Evolutionary conservation across 2,888 invertebrate species (phyloP).

Genomic region (Therioaphis trifolii): DNA sequence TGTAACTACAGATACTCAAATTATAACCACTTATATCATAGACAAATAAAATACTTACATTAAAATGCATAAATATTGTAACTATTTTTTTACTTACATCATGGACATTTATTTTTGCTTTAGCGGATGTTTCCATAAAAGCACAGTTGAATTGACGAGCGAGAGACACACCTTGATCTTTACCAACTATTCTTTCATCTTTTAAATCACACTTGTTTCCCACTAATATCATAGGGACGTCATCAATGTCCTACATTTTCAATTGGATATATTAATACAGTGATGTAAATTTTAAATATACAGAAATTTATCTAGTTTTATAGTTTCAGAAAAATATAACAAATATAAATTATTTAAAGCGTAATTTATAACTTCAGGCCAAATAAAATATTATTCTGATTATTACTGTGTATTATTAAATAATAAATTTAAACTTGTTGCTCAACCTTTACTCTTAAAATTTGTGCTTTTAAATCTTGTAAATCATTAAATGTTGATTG

Average conservation of each 20-base stretch:
- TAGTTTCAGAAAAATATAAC: no score
- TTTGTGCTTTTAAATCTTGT: slow-evolving; percentile 98
- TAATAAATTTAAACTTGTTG: slow-evolving; percentile 65
- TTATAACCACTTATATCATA: not conserved
- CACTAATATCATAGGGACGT: slow-evolving; percentile 98
- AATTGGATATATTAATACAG: no score
- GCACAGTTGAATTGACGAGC: slow-evolving; percentile 98
- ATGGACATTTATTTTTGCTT: slow-evolving; percentile 99
- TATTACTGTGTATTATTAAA: no score
- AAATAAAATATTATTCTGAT: no score
- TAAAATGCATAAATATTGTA: not conserved
- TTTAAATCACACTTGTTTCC: slow-evolving; percentile 99
- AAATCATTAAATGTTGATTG: slow-evolving; percentile 99
- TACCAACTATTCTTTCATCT: slow-evolving; percentile 98
- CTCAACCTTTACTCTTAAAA: slow-evolving; percentile 96
- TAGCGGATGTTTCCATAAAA: slow-evolving; percentile 99
- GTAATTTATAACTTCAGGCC: no score
- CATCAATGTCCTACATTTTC: slow-evolving; percentile 81
- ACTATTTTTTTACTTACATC: slow-evolving; percentile 77
- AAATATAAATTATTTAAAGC: no score
- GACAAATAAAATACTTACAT: not conserved
- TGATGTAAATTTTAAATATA: no score
- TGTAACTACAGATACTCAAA: not conserved
- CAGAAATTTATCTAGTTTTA: no score
- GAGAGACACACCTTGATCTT: slow-evolving; percentile 96